Percentiles rank a stretch among this genome's conserved stretches.
Evolutionary conservation across 2,797 vertebrate genomes (phyloP).

Genomic region (Labroides dimidiatus): DNA sequence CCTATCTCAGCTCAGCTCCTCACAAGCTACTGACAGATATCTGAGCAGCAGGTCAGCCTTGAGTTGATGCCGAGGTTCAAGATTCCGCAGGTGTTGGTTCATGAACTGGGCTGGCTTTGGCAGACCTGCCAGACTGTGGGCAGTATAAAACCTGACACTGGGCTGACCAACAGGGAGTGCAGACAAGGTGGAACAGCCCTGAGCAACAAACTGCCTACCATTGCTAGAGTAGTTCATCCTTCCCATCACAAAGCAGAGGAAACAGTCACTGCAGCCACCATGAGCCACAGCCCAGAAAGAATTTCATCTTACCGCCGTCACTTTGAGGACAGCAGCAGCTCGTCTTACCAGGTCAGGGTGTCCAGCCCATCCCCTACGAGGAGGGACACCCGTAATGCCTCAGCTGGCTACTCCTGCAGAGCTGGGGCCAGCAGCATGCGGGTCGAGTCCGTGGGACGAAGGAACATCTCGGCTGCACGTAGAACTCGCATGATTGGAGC

Average conservation of each 20-base stretch:
- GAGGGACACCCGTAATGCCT: conserved; percentile 64
- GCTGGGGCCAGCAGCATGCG: conserved; percentile 55
- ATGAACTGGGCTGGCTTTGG: conserved; percentile 49
- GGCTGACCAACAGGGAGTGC: conserved; percentile 17
- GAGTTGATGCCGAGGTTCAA: conserved; percentile 71
- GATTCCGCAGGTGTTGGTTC: conserved; percentile 80
- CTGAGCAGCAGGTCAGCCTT: conserved; percentile 67
- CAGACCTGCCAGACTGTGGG: conserved; percentile 16
- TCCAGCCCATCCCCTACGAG: conserved; percentile 83
- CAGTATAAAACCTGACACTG: conserved; percentile 75
- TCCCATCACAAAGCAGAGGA: conserved; percentile 27
- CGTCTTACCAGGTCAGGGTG: conserved; percentile 81
- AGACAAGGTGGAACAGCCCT: conserved; percentile 26
- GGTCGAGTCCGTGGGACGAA: conserved; percentile 71
- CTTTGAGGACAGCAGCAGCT: conserved; percentile 80
- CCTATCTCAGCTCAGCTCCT: conserved; percentile 56
- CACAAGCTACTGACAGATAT: conserved; percentile 79
- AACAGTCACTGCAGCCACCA: conserved; percentile 47
- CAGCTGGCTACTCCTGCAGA: conserved; percentile 71
- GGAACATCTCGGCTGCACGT: conserved; percentile 76
- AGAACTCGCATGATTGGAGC: conserved; percentile 68
- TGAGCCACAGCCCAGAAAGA: conserved; percentile 84
- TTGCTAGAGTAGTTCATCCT: conserved; percentile 9
- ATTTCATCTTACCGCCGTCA: conserved; percentile 85
- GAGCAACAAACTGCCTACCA: conserved; percentile 26